Conservation (phyloP, 2,113 vertebrate species). For the Platycercus adscitus region DNA sequence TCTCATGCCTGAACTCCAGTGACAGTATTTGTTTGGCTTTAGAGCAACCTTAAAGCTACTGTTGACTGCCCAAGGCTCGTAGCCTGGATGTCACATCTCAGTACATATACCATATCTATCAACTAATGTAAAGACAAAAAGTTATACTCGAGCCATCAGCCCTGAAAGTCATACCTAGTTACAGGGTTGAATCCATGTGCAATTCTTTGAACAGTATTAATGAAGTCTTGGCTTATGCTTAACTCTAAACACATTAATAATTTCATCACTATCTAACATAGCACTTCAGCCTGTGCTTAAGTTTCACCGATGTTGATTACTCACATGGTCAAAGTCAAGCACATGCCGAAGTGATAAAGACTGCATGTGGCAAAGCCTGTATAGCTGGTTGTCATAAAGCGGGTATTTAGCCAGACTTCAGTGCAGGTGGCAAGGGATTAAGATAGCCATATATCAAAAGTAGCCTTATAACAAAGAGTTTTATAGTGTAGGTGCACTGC, state of each 20-base stretch:
- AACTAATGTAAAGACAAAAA: not conserved
- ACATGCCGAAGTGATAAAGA: conserved; percentile 51
- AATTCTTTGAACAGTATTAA: not conserved
- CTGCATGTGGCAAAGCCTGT: conserved; percentile 43
- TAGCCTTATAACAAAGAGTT: conserved; percentile 9
- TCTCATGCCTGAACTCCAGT: not conserved
- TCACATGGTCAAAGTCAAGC: conserved; percentile 58
- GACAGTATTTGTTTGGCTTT: not conserved
- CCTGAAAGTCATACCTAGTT: not conserved
- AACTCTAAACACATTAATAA: conserved; percentile 47
- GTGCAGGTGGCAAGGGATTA: conserved; percentile 54
- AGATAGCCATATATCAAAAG: conserved; percentile 26
- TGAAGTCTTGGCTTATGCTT: conserved; percentile 39
- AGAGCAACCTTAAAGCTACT: not conserved
- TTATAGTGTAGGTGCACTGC: conserved; percentile 18
- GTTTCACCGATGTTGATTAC: conserved; percentile 58
- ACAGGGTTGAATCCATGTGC: not conserved
- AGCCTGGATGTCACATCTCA: not conserved
- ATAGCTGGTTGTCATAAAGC: conserved; percentile 31
- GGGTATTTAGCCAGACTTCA: conserved; percentile 25
- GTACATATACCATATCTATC: rapidly evolving
- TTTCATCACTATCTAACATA: conserved; percentile 39
- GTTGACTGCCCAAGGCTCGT: not conserved
- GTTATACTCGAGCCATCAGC: not conserved
- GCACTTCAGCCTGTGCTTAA: conserved; percentile 54